Percentiles rank a stretch among this genome's conserved stretches.
These are phyloP conservation scores for Origma solitaria DNA, from an alignment of 2,113 vertebrate species.

Conservation along the genomic window DNA sequence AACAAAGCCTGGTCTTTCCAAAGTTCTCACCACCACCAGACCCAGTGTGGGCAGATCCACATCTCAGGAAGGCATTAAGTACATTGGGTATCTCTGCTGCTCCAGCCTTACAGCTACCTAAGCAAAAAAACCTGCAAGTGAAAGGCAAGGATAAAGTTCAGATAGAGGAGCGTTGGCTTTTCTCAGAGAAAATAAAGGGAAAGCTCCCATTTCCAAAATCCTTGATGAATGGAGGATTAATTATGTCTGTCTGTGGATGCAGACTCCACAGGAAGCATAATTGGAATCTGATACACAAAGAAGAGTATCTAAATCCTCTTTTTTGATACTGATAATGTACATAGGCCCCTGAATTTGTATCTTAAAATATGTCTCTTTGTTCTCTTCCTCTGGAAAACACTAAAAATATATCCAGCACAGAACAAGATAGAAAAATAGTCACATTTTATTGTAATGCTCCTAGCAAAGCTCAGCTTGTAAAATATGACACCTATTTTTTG, in stretches of 20 bases:
- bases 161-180: neutral
- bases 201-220: neutral
- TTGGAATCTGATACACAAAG: neutral
- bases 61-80: neutral
- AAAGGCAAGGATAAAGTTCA: neutral
- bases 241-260: neutral
- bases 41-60: accelerated
- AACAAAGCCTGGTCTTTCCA: neutral
- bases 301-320: neutral
- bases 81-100: neutral
- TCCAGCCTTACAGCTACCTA: neutral
- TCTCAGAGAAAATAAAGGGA: neutral
- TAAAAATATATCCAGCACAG: neutral
- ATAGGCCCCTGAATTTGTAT: neutral
- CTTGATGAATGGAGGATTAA: neutral
- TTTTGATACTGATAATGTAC: neutral
- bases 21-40: neutral
- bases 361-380: neutral
- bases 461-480: neutral
- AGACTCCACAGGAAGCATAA: neutral
- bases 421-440: neutral
- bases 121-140: neutral
- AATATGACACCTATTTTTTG: neutral
- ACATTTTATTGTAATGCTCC: neutral
- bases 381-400: neutral